Evolutionary conservation across 1,140 invertebrate genomes (phyloP).

Genomic region (Zaprionus gabonicus): DNA sequence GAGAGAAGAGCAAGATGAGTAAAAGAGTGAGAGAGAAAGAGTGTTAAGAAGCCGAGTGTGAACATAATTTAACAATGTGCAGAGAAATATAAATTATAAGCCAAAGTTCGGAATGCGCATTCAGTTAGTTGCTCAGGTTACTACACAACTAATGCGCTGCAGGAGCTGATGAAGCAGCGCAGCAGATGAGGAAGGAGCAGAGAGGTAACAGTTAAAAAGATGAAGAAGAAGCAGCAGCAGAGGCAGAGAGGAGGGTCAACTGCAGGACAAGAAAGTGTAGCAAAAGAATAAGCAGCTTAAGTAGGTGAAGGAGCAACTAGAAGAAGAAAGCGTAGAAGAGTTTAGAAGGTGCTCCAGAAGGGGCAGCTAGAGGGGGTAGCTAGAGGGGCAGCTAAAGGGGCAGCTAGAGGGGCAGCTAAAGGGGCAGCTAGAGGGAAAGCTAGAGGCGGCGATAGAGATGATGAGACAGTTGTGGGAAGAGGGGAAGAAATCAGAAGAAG

Average conservation of each 20-base stretch:
- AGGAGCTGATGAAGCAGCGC: neutral
- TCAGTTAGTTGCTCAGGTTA: slow-evolving; percentile 44
- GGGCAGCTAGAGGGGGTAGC: neutral
- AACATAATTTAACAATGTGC: slow-evolving; percentile 62
- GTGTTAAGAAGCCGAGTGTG: slow-evolving; percentile 44
- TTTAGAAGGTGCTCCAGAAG: neutral
- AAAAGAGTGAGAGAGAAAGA: neutral
- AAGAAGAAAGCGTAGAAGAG: neutral
- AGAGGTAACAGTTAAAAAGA: neutral
- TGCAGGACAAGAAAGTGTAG: neutral
- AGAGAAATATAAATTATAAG: slow-evolving; percentile 40
- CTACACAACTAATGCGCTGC: slow-evolving; percentile 5
- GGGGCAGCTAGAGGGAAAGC: neutral
- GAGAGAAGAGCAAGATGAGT: neutral
- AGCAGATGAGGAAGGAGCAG: neutral
- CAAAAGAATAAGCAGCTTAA: neutral
- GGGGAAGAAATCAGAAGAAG: too few species aligned
- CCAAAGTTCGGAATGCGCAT: slow-evolving; percentile 16
- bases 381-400: neutral
- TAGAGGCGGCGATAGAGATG: neutral
- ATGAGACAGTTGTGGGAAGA: too few species aligned
- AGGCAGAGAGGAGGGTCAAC: neutral
- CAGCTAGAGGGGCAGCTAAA: neutral
- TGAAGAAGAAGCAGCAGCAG: neutral
- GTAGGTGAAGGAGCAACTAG: neutral